A percentile compares a stretch with the other conserved stretches of the same genome.
Evolutionary conservation across 2,888 invertebrate species (phyloP).

Genomic region (Tupiocoris notatus): DNA sequence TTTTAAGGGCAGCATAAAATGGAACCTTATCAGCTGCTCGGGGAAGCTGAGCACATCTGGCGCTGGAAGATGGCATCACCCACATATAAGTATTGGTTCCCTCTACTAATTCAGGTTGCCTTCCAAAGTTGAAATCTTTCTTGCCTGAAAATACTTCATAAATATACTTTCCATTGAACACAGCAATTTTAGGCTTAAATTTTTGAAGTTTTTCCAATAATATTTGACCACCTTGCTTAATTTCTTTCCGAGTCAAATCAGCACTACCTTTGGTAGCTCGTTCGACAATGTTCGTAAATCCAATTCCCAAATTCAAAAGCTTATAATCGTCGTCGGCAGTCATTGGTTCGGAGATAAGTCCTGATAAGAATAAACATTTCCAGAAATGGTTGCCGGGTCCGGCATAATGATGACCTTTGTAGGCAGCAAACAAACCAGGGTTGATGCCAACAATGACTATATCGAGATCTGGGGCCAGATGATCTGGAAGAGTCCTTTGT

Average conservation of each 20-base stretch:
- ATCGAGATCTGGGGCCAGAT: constrained; percentile 78
- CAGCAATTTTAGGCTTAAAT: constrained; percentile 93
- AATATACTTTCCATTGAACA: constrained; percentile 96
- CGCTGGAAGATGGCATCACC: constrained; percentile 99
- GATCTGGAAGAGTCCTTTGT: constrained; percentile 88
- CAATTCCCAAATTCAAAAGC: constrained; percentile 88
- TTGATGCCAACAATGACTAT: constrained; percentile 75
- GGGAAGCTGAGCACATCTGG: constrained; percentile 92
- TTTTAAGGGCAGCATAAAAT: constrained; percentile 92
- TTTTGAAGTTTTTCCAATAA: constrained; percentile 85
- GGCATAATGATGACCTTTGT: constrained; percentile 97
- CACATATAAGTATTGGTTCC: constrained; percentile 96
- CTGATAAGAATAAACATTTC: constrained; percentile 94
- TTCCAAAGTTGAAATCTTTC: constrained; percentile 94
- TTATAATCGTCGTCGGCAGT: constrained; percentile 94
- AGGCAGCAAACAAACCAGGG: constrained; percentile 94
- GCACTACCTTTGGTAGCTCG: constrained; percentile 94
- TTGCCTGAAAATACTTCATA: constrained; percentile 96
- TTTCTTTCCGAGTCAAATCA: constrained; percentile 88
- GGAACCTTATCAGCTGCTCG: constrained; percentile 96
- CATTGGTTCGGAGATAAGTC: constrained; percentile 90
- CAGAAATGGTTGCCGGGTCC: constrained; percentile 99
- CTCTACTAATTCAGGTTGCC: constrained; percentile 89
- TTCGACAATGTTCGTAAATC: constrained; percentile 96
- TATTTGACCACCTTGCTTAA: constrained; percentile 86